Evolutionary conservation across 2,888 invertebrate genomes (phyloP).

Genomic region (Tanytarsus gracilentus): DNA sequence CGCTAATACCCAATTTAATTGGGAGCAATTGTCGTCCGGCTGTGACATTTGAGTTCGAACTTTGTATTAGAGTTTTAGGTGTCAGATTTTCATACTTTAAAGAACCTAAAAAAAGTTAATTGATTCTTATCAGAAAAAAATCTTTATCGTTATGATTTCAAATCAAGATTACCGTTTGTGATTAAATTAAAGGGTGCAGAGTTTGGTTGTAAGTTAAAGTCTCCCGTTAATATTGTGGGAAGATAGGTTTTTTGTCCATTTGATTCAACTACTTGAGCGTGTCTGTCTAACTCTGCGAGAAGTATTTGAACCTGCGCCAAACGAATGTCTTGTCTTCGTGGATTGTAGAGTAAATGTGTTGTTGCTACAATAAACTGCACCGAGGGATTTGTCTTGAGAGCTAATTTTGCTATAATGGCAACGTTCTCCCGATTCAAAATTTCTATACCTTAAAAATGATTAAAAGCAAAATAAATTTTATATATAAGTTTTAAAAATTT

Average conservation of each 20-base stretch:
- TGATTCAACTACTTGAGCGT: constrained; percentile 46
- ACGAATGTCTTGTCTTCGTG: constrained; percentile 76
- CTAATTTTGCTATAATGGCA: constrained; percentile 68
- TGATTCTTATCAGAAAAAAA: neutral
- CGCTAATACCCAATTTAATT: constrained; percentile 46
- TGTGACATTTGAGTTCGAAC: neutral
- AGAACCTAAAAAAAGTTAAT: neutral
- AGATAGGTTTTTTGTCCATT: constrained; percentile 40
- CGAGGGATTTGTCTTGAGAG: constrained; percentile 45
- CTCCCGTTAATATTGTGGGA: constrained; percentile 84
- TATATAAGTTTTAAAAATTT: too few relatives aligned
- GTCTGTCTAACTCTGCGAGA: constrained; percentile 73
- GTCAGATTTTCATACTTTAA: constrained; percentile 39
- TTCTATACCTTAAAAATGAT: too few relatives aligned
- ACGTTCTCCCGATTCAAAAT: constrained; percentile 80
- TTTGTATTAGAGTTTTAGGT: constrained; percentile 33
- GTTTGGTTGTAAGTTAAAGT: constrained; percentile 76
- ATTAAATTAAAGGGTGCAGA: constrained; percentile 64
- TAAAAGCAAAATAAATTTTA: constrained; percentile 4
- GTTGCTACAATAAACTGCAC: constrained; percentile 71
- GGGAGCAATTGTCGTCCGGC: constrained; percentile 37
- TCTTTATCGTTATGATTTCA: neutral
- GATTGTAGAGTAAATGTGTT: constrained; percentile 92
- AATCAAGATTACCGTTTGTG: constrained; percentile 45
- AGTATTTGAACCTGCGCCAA: constrained; percentile 79